Base-by-base conservation (phyloP, 2,113 vertebrate species). In the Aspiorhynchus laticeps region DNA sequence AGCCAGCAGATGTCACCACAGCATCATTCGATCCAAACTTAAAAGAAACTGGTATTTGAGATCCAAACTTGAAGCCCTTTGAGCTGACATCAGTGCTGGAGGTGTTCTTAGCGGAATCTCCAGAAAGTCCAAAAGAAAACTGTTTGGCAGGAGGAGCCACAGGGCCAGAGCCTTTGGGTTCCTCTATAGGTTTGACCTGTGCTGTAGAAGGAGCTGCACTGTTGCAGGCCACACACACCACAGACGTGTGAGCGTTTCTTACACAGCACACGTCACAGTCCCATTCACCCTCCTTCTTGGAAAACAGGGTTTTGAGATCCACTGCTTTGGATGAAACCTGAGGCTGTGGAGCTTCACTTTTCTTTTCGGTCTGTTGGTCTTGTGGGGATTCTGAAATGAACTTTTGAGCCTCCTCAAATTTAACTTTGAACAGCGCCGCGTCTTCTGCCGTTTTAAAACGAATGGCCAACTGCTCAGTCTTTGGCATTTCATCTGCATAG, bases 91-190 rank as follows among this genome's bases (percentile, higher is more conserved):
- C 24, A 26, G 91, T 88, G 87, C 83, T 87, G 69, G 28, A 0
- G 0, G 0, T 89, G 7, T 87, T 67, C 75, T 94, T 94, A 7
- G 80, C 84, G 19, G 87, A 67, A 90, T 95, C 95, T 1, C 93
- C 95, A 65, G 91, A 92, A 93, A 96, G 95, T 59, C 96, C 94
- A 87, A 96, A 96, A 46, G 90, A 85, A 74, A 94, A 88, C 4
- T 90, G 69, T 83, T 87, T 56, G 2, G 53, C 63, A 87, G 91
- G 36, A 0, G 48, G 65, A 75, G 88, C 0, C 69, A 61, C 41
- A 77, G 85, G 15, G 53, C 87, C 48, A 28, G 24, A 91, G 36
- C 65, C 8, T 86, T 93, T 95, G 83, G 90, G 59, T 65, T 93
- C 93, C 82, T 59, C 79, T 56, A 41, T 15, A 41, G 73, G 12